Base-by-base conservation (phyloP, 2,888 invertebrate species). In the Timema cristinae region DNA sequence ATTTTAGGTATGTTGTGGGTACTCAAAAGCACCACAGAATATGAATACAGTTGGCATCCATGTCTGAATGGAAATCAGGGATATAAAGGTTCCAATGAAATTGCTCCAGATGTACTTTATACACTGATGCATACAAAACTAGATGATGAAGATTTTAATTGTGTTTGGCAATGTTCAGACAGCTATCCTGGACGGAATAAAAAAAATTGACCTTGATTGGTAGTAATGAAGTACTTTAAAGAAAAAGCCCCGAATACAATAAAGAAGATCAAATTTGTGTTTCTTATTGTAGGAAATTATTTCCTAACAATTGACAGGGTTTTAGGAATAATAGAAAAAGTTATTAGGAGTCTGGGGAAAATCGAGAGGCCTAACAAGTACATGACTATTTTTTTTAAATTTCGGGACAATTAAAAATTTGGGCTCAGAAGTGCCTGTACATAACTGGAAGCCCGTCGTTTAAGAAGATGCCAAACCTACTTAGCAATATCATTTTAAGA, bases 1-100 rank as follows among this genome's bases (percentile, higher is more conserved):
- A 81, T 74, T 79, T 80, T 50, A 79, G 6, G 74, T 80, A 32
- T 79, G 79, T 68, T n/a, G n/a, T n/a, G n/a, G n/a, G n/a, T n/a
- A n/a, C n/a, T n/a, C n/a, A 71, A n/a, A n/a, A n/a, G n/a, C n/a
- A n/a, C n/a, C n/a, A n/a, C n/a, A n/a, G n/a, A n/a, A n/a, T n/a
- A n/a, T 67, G 59, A 72, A 77, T 13, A 79, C 77, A 70, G 77
- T 78, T 8, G 77, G 72, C 68, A 70, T 75, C n/a, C 80, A 79
- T 71, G 50, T 59, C 54, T 80, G 81, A 78, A 77, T 76, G 16
- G 80, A 81, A 77, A n/a, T n/a, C n/a, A 73, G 78, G 72, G 71
- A 77, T 71, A 73, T 67, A 80, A 81, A 76, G 78, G 79, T n/a
- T 77, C 79, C 8, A 78, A 79, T 73, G 76, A 79, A 76, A 79